These are phyloP conservation scores for Apamea anceps DNA, from an alignment of 2,888 invertebrate species.

Conservation along the genomic window DNA sequence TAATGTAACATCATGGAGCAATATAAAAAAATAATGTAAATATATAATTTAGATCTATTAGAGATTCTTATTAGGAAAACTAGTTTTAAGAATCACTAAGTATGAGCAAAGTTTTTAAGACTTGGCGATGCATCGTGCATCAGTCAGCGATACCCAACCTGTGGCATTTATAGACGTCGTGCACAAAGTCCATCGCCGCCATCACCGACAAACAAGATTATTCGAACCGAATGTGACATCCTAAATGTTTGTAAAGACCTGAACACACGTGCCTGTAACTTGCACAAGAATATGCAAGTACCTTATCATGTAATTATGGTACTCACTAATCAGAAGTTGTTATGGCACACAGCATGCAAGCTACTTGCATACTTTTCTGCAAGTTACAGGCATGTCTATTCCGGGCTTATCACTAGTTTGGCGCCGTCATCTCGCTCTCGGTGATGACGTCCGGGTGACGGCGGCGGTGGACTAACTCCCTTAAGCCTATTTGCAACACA, in stretches of 20 bases:
- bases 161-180: not conserved
- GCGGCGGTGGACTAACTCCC: not conserved
- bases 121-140: not conserved
- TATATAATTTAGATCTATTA: conserved; percentile 3
- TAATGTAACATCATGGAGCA: not conserved
- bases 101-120: conserved; percentile 52
- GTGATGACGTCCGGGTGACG: not conserved
- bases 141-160: conserved; percentile 8
- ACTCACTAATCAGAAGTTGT: not conserved
- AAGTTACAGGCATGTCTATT: not conserved
- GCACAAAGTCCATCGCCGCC: no score
- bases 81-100: conserved; percentile 20
- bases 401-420: not conserved
- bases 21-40: not conserved
- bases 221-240: not conserved
- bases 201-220: not conserved
- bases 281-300: not conserved
- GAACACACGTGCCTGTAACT: not conserved
- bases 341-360: not conserved
- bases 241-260: not conserved
- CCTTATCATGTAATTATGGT: not conserved
- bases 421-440: not conserved
- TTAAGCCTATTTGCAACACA: not conserved
- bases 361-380: not conserved
- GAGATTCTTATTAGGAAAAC: conserved; percentile 33